These are phyloP conservation scores for Paguma larvata DNA, from an alignment of 2,797 vertebrate genomes.

Conservation along the genomic window DNA sequence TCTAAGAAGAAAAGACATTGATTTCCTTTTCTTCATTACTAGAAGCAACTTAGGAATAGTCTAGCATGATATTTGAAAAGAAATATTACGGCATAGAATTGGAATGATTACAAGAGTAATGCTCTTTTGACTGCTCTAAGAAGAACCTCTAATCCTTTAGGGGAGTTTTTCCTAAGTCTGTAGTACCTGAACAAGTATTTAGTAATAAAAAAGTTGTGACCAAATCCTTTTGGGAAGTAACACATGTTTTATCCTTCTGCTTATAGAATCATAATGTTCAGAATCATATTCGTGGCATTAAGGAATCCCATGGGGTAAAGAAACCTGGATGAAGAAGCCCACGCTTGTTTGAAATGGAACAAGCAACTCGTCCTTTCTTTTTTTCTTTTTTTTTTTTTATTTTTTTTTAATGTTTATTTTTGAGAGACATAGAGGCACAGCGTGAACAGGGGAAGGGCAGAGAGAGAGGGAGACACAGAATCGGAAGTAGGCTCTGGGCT, in stretches of 20 bases:
- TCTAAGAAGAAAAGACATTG: not conserved
- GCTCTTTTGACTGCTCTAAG: not conserved
- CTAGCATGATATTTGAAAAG: conserved; percentile 12
- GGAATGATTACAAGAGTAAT: not conserved
- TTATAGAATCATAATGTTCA: not conserved
- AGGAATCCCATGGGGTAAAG: not conserved
- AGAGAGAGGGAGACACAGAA: too few species aligned
- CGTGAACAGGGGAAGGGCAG: too few species aligned
- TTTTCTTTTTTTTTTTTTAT: too few species aligned
- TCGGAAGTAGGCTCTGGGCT: too few species aligned
- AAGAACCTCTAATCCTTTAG: not conserved
- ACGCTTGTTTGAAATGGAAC: not conserved
- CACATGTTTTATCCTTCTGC: not conserved
- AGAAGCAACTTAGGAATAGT: conserved; percentile 28
- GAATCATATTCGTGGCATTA: not conserved
- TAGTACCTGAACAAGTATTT: not conserved
- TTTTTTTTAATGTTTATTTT: too few species aligned
- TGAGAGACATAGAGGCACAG: too few species aligned
- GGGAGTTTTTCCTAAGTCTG: not conserved
- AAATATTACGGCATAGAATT: not conserved
- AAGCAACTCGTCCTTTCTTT: not conserved
- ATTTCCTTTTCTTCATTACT: conserved; percentile 18
- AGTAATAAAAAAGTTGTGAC: not conserved
- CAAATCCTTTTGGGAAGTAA: not conserved
- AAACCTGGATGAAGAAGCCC: not conserved